Evolutionary conservation across 2,113 vertebrate genomes (phyloP), one percentile per base, ranked within the genome.

Genomic region (Microcebus jonahi): DNA sequence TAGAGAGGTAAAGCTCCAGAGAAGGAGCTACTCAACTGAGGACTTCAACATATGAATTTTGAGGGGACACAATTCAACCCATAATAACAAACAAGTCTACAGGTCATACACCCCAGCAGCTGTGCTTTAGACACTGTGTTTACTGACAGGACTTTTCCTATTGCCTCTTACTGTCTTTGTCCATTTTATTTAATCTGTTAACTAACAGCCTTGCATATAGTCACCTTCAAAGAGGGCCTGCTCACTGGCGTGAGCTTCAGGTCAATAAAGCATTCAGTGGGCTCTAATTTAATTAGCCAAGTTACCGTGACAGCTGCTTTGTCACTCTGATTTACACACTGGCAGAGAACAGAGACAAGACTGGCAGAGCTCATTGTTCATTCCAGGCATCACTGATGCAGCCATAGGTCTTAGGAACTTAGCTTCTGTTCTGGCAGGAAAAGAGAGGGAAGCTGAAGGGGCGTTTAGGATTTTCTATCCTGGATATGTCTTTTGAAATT

Each of bases 231-330:
- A 88, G 88, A 59, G 70, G 85, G 71, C 61, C 84, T 96, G 95
- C 88, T 96, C 84, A 65, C 59, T 95, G 94, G 85, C 85, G 61
- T 97, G 94, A 97, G 81, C 31, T 10, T 89, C 77, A 90, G 97
- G 96, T 97, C 97, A 97, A 48, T 91, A 96, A 95, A 94, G 90
- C 94, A 79, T 96, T 97, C 95, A 96, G 65, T 34, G 67, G 71
- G 29, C 88, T 94, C 80, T 96, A 92, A 96, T 97, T 94, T 85
- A 95, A 97, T 98, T 97, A 97, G 92, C 77, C 70, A 85, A 34
- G 48, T 88, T 39, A 61, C 90, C 39, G 80, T 67, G 57, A 73
- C 94, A 96, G 92, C 95, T 96, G 95, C 92, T 92, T 75, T 0
- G 2, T 90, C 36, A 82, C 76, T 63, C 29, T 80, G 67, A 93